Percentiles rank a stretch among this genome's conserved stretches.
phyloP scores from a whole-genome alignment of 1,140 invertebrate species.

The Drosophila nigromelanica region DNA sequence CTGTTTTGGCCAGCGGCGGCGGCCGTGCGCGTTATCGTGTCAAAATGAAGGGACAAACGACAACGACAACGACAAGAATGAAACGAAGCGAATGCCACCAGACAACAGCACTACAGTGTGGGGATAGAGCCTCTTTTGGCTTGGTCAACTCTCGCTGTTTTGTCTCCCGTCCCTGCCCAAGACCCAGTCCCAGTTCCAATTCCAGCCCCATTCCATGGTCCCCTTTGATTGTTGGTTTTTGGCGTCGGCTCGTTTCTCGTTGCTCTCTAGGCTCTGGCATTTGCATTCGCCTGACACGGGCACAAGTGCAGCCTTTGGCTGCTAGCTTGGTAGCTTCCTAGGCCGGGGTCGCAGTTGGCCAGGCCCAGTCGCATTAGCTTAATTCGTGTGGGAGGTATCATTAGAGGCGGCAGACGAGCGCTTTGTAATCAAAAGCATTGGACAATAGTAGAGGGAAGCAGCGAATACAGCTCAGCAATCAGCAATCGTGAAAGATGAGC shows the following conservation, averaged over 20 bases:
- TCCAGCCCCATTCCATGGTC: background rate
- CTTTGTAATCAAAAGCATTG: slow-evolving; percentile 64
- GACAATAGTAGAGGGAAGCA: background rate
- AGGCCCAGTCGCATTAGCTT: slow-evolving; percentile 67
- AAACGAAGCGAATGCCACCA: slow-evolving; percentile 61
- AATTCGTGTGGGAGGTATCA: slow-evolving; percentile 74
- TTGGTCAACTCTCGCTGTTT: slow-evolving; percentile 38
- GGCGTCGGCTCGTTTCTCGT: slow-evolving; percentile 61
- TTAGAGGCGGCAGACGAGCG: slow-evolving; percentile 50
- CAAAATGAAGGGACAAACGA: slow-evolving; percentile 81
- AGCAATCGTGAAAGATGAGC: slow-evolving; percentile 57
- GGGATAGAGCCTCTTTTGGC: slow-evolving; percentile 44
- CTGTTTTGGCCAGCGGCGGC: slow-evolving; percentile 38
- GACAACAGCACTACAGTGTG: slow-evolving; percentile 1
- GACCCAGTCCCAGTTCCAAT: background rate
- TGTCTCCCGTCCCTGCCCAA: background rate
- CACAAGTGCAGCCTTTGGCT: slow-evolving; percentile 66
- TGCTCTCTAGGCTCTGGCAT: slow-evolving; percentile 48
- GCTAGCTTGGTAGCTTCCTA: slow-evolving; percentile 7
- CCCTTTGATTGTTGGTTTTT: slow-evolving; percentile 71
- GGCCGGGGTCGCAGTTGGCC: slow-evolving; percentile 27
- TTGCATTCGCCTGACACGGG: slow-evolving; percentile 60
- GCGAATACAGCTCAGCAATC: slow-evolving; percentile 43
- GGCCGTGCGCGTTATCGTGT: slow-evolving; percentile 75
- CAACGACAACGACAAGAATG: slow-evolving; percentile 73